These are phyloP conservation scores for Gnathochromis pfefferi DNA, from an alignment of 2,113 vertebrate species.

Conservation along the genomic window DNA sequence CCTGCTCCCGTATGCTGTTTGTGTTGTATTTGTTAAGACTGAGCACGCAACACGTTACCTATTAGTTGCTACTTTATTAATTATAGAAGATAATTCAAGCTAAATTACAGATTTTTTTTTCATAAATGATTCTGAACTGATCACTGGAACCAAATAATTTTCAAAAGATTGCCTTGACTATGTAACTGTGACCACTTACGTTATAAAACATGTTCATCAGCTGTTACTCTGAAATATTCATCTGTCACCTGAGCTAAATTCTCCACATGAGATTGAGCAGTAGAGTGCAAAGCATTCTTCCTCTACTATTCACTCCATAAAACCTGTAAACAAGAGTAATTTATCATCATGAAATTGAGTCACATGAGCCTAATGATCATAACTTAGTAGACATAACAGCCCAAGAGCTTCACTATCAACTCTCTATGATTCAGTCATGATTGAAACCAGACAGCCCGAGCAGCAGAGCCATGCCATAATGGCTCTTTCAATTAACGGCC, in stretches of 20 bases:
- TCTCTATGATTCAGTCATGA: background rate
- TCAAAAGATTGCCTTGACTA: accelerated
- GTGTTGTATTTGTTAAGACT: background rate
- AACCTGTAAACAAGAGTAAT: background rate
- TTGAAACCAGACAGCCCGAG: background rate
- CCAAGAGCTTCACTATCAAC: background rate
- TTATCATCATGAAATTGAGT: background rate
- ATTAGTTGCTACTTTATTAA: background rate
- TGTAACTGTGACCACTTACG: background rate
- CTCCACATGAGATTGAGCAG: background rate
- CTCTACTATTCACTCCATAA: background rate
- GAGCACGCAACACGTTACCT: background rate
- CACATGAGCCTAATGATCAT: background rate
- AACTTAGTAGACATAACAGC: background rate
- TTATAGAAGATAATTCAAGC: background rate
- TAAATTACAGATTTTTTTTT: background rate
- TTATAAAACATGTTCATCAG: background rate
- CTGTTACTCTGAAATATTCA: background rate
- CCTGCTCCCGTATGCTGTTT: background rate
- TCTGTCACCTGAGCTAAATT: background rate
- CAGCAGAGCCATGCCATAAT: slow-evolving; percentile 22
- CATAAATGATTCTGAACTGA: background rate
- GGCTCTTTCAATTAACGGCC: slow-evolving; percentile 50
- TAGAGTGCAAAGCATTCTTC: background rate
- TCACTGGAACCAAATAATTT: background rate